Evolutionary conservation across 1,140 invertebrate genomes (phyloP), one percentile per base, ranked within the genome.

Genomic region (Conus ventricosus): DNA sequence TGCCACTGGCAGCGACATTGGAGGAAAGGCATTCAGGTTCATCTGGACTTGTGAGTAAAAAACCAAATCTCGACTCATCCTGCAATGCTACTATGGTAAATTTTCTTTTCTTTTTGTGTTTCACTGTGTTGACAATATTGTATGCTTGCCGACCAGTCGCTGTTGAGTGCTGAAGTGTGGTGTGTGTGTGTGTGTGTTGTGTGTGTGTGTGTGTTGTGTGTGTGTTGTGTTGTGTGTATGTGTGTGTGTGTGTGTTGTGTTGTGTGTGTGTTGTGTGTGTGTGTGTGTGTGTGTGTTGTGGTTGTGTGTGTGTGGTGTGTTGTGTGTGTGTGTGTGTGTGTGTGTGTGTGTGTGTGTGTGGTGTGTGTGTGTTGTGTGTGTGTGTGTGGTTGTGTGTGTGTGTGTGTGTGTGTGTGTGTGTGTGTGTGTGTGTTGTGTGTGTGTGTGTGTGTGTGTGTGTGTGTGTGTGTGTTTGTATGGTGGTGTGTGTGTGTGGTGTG

Each of bases 151-250:
- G 3, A 39, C 39, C 39, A 39, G 39, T 39, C 39, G 3, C 39
- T 39, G n/a, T 39, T 39, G 39, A n/a, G 39, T 39, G 39, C 3
- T 39, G 39, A 39, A 39, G 67, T 20, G 67, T 20, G 17, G 17
- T 71, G 67, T 71, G 67, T 20, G 67, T 71, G 67, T 71, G 67
- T 71, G 67, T 23, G 67, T 23, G 20, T 71, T 71, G 67, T 71
- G 67, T 71, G 67, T 71, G 67, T 71, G 67, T 71, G 67, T 71
- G 67, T 71, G 67, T 71, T 71, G 67, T 71, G 67, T 71, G 67
- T 71, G 67, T 71, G 67, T 71, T 71, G 67, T 71, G 67, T 71
- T 71, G 67, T 71, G 67, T 71, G 67, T n/a, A 8, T 71, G 67
- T 71, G 67, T n/a, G 4, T 71, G 4, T n/a, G 23, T 71, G 67